Evolutionary conservation across 2,888 invertebrate genomes (phyloP).

Genomic region (Pristionchus maxplancki): DNA sequence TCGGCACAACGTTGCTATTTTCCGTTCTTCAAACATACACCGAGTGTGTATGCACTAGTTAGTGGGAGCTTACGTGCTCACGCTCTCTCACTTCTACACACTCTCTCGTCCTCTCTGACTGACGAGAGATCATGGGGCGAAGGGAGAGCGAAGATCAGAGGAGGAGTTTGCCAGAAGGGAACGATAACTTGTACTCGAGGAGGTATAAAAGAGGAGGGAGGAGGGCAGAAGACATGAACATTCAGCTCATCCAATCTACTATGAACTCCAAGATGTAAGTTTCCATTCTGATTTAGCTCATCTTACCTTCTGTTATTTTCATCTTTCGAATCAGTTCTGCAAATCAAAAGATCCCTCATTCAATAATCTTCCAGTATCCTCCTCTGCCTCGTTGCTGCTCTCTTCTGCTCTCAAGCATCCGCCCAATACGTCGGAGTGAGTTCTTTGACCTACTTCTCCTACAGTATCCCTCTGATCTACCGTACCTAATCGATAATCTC

Average conservation of each 20-base stretch:
- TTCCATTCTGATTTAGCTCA: background rate
- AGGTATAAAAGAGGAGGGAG: background rate
- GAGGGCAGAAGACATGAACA: constrained; percentile 19
- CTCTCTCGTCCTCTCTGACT: background rate
- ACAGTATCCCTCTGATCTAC: background rate
- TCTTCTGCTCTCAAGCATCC: constrained; percentile 14
- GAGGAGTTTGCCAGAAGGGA: background rate
- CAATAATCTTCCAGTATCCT: constrained; percentile 12
- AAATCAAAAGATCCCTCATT: background rate
- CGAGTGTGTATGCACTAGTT: constrained; percentile 27
- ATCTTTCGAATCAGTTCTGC: background rate
- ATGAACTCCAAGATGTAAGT: constrained; percentile 40
- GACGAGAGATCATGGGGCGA: background rate
- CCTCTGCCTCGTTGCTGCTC: constrained; percentile 33
- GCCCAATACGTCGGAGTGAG: constrained; percentile 37
- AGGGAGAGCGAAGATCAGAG: background rate
- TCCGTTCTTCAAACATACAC: background rate
- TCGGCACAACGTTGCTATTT: constrained; percentile 13
- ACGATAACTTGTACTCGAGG: background rate
- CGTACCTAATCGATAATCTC: background rate
- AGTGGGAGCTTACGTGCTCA: background rate
- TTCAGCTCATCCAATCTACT: constrained; percentile 34
- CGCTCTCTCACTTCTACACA: background rate
- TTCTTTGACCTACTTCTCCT: background rate
- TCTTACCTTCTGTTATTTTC: background rate